These are phyloP conservation scores for Aphis gossypii DNA, from an alignment of 1,140 invertebrate species.

Conservation along the genomic window DNA sequence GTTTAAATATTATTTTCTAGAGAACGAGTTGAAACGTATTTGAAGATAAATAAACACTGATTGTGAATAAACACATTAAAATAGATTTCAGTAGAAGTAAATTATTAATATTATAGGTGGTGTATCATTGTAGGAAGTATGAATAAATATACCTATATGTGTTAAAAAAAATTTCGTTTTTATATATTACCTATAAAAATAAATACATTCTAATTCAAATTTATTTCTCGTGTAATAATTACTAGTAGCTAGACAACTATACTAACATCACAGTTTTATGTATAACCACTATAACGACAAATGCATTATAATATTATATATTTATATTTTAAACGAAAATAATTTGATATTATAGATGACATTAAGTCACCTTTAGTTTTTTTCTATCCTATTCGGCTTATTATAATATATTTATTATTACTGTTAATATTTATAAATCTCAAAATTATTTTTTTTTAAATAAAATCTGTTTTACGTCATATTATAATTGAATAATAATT, in stretches of 20 bases:
- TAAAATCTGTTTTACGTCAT: neutral
- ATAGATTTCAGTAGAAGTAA: neutral
- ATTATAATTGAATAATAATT: neutral
- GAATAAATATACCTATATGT: neutral
- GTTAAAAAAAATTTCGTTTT: neutral
- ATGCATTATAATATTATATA: too few relatives aligned
- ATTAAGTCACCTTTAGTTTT: neutral
- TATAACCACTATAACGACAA: neutral
- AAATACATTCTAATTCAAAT: neutral
- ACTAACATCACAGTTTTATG: neutral
- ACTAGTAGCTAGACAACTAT: neutral
- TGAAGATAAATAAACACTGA: constrained; percentile 26
- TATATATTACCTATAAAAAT: neutral
- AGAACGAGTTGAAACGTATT: neutral
- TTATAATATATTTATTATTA: neutral
- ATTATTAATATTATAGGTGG: constrained; percentile 2
- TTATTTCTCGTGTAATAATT: neutral
- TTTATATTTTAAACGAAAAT: too few relatives aligned
- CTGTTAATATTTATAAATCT: neutral
- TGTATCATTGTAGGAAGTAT: neutral
- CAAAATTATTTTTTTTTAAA: neutral
- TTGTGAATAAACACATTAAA: neutral
- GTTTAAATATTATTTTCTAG: neutral
- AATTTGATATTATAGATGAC: neutral
- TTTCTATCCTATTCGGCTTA: neutral